These are phyloP conservation scores for Boloria selene DNA, from an alignment of 2,888 invertebrate genomes.

Conservation along the genomic window DNA sequence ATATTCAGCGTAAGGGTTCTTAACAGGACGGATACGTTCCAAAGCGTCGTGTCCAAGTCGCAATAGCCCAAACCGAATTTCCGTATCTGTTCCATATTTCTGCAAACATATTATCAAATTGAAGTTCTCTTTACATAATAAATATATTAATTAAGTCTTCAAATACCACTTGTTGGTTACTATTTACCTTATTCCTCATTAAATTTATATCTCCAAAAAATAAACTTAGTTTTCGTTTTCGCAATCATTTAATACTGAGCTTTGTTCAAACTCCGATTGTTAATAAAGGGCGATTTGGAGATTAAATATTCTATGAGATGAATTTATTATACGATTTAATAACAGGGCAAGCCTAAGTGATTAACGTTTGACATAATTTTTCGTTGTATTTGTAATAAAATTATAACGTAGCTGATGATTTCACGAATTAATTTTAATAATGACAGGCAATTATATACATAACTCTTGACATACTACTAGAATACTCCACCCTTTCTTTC, in stretches of 20 bases:
- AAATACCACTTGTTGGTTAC: no score
- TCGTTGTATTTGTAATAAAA: neutral
- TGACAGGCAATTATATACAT: no score
- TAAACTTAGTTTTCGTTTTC: no score
- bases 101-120: neutral
- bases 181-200: no score
- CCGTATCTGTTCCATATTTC: neutral
- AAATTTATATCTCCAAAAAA: no score
- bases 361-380: conserved; percentile 12
- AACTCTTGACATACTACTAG: no score
- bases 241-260: no score
- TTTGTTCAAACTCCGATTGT: neutral
- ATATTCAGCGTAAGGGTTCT: conserved; percentile 12
- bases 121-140: no score
- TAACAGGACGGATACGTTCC: conserved; percentile 12
- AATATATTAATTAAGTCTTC: no score
- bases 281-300: neutral
- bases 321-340: conserved; percentile 6
- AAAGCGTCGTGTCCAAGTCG: neutral
- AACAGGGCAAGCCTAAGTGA: neutral
- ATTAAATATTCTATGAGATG: conserved; percentile 5
- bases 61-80: conserved; percentile 9
- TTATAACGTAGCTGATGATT: neutral
- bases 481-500: no score
- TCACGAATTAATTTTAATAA: neutral